phyloP scores from a whole-genome alignment of 2,113 vertebrate species.

The Helogale parvula region DNA sequence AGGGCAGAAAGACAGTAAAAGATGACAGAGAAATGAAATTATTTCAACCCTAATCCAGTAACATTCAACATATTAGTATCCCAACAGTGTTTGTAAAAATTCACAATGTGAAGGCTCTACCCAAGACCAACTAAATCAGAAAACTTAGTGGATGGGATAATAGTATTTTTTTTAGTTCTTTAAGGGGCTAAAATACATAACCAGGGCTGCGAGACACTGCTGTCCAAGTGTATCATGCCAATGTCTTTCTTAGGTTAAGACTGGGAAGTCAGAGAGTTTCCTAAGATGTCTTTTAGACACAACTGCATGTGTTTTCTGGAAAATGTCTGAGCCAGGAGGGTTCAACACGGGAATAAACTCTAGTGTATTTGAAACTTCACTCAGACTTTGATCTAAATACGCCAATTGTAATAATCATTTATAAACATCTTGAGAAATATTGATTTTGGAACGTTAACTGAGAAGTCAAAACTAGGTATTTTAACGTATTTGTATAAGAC shows the following conservation, averaged over 20 bases:
- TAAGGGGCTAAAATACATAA: neutral
- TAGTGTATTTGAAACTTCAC: neutral
- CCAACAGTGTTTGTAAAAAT: neutral
- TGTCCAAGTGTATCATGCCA: neutral
- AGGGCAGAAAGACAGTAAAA: neutral
- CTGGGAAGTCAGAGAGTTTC: neutral
- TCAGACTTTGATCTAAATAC: neutral
- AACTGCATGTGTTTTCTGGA: neutral
- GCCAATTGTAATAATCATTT: neutral
- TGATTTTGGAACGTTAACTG: neutral
- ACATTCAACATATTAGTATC: neutral
- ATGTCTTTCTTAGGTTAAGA: neutral
- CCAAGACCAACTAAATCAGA: neutral
- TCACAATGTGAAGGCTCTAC: neutral
- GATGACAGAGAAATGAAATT: neutral
- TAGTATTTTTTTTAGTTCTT: neutral
- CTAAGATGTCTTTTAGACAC: neutral
- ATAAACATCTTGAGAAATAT: constrained; percentile 42
- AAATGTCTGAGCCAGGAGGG: neutral
- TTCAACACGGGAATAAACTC: neutral
- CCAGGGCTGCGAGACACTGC: neutral
- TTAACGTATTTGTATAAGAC: neutral
- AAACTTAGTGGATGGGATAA: neutral
- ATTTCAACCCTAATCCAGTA: neutral
- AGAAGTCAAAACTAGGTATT: neutral